Evolutionary conservation across 2,888 invertebrate genomes (phyloP).

Genomic region (Amblyjoppa fuscipennis): DNA sequence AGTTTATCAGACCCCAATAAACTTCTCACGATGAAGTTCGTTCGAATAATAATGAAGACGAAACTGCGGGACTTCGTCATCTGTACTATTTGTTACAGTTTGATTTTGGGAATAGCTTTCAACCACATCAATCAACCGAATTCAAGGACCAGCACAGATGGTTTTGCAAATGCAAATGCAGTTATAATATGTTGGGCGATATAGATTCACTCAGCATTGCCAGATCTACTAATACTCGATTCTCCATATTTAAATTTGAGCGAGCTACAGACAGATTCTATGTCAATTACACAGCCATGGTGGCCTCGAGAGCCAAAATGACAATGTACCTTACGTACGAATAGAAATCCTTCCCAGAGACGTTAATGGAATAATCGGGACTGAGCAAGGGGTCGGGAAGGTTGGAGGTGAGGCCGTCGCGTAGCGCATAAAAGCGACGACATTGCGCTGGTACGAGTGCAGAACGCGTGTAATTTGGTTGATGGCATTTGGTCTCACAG

Average conservation of each 20-base stretch:
- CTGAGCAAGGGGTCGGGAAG: neutral
- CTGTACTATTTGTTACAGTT: neutral
- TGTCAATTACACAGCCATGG: constrained; percentile 4
- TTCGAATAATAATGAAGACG: constrained; percentile 9
- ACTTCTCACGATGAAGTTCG: constrained; percentile 33
- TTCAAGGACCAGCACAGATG: neutral
- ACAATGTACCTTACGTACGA: constrained; percentile 26
- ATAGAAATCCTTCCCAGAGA: constrained; percentile 25
- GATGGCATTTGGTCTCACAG: constrained; percentile 39
- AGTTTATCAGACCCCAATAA: constrained; percentile 28
- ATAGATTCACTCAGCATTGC: neutral
- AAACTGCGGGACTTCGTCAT: neutral
- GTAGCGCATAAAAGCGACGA: constrained; percentile 6
- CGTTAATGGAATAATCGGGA: constrained; percentile 45
- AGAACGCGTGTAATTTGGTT: constrained; percentile 59
- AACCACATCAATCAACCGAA: neutral
- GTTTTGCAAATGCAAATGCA: neutral
- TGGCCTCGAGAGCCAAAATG: neutral
- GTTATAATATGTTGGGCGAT: too few species aligned
- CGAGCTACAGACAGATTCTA: neutral
- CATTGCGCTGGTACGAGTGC: neutral
- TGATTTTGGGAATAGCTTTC: neutral
- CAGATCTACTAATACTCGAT: neutral
- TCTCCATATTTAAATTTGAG: too few species aligned
- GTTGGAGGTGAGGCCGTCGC: neutral